Evolutionary conservation across 2,113 vertebrate species (phyloP).

Genomic region (Rhabdomys dilectus): DNA sequence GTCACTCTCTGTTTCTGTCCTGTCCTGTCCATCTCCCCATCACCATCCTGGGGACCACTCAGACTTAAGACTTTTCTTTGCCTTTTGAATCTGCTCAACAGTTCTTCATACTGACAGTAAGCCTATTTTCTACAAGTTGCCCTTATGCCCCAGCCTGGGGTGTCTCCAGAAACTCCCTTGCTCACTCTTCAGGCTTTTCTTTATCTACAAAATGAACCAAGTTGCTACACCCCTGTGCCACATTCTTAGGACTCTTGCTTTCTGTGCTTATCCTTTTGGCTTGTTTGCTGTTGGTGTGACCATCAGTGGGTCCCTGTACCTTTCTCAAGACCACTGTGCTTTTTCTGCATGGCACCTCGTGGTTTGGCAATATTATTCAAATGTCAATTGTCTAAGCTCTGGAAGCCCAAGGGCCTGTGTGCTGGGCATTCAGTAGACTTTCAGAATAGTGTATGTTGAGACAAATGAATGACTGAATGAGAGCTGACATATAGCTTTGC

Average conservation of each 20-base stretch:
- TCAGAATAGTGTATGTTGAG: background rate
- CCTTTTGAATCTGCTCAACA: background rate
- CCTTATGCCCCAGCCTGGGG: no score
- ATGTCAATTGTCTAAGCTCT: background rate
- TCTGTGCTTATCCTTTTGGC: background rate
- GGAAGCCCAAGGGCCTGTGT: background rate
- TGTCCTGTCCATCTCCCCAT: background rate
- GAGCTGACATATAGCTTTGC: background rate
- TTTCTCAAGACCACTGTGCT: background rate
- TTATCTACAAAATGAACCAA: no score
- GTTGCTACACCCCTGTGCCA: no score
- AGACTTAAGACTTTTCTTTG: background rate
- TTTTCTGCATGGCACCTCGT: background rate
- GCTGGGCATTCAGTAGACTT: background rate
- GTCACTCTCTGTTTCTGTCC: background rate
- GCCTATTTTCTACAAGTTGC: background rate
- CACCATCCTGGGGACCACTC: background rate
- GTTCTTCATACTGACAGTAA: background rate
- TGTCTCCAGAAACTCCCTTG: no score
- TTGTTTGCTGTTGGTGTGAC: background rate
- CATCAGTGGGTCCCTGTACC: no score
- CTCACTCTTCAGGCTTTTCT: no score
- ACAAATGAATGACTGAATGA: no score
- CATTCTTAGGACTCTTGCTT: no score
- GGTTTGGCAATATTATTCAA: background rate